Percentiles rank a stretch among this genome's conserved stretches.
Evolutionary conservation across 2,888 invertebrate species (phyloP).

Genomic region (Rosalia funebris): DNA sequence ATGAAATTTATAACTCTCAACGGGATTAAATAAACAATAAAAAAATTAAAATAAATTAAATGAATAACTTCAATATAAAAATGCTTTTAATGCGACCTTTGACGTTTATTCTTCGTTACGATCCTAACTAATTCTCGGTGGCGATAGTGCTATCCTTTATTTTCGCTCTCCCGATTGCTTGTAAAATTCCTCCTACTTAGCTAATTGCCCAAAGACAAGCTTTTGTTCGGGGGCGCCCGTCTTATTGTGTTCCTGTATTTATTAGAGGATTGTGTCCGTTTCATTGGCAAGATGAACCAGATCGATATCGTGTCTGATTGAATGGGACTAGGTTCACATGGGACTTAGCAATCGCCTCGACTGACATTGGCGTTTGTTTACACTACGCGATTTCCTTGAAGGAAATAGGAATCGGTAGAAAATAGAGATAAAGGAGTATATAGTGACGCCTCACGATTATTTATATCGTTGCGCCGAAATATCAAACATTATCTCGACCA

Average conservation of each 20-base stretch:
- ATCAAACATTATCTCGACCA: background rate
- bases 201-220: slow-evolving; percentile 23
- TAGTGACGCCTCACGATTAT: background rate
- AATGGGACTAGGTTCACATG: slow-evolving; percentile 56
- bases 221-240: slow-evolving; percentile 21
- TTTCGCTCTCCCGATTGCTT: background rate
- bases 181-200: slow-evolving; percentile 3
- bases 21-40: no score
- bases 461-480: background rate
- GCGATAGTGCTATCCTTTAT: background rate
- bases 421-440: background rate
- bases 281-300: slow-evolving; percentile 40
- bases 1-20: no score
- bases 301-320: slow-evolving; percentile 56
- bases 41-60: no score
- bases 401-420: slow-evolving; percentile 5
- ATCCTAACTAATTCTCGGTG: background rate
- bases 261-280: slow-evolving; percentile 29
- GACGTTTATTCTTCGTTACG: no score
- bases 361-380: slow-evolving; percentile 54
- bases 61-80: no score
- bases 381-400: slow-evolving; percentile 40
- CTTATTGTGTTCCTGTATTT: slow-evolving; percentile 23
- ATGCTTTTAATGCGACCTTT: no score
- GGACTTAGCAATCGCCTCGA: slow-evolving; percentile 46